Evolutionary conservation across 2,888 invertebrate species (phyloP).

Genomic region (Agrochola circellaris): DNA sequence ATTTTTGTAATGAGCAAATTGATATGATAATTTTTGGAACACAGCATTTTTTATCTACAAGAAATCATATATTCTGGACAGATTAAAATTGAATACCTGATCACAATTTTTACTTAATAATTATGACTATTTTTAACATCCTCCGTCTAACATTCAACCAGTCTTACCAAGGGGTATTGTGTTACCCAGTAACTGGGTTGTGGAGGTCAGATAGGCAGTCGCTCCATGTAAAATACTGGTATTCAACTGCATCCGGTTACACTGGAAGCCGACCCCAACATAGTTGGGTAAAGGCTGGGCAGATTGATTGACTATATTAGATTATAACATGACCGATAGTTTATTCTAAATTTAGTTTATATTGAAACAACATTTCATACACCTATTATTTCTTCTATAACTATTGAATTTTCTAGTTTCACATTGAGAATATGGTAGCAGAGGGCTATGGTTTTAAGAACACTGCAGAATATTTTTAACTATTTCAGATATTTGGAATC

Average conservation of each 20-base stretch:
- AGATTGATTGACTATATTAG: neutral
- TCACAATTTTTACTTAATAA: neutral
- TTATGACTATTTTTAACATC: neutral
- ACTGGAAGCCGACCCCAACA: neutral
- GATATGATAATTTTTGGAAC: constrained; percentile 38
- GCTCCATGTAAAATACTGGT: neutral
- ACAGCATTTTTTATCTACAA: constrained; percentile 10
- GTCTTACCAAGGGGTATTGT: no score
- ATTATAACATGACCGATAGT: neutral
- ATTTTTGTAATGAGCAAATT: constrained; percentile 48
- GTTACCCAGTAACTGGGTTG: no score
- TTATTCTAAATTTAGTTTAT: neutral
- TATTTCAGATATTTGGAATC: constrained; percentile 15
- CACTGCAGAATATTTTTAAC: constrained; percentile 24
- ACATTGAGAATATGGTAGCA: neutral
- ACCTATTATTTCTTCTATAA: neutral
- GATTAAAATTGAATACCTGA: neutral
- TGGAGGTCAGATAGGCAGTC: no score
- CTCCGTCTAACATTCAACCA: no score
- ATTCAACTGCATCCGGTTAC: neutral
- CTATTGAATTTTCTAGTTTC: constrained; percentile 11
- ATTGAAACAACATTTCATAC: neutral
- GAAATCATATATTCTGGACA: neutral
- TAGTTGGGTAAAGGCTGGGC: neutral
- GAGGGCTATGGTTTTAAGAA: constrained; percentile 13